Evolutionary conservation across 2,888 invertebrate genomes (phyloP), one percentile per base, ranked within the genome.

Genomic region (Ecliptopera silaceata): DNA sequence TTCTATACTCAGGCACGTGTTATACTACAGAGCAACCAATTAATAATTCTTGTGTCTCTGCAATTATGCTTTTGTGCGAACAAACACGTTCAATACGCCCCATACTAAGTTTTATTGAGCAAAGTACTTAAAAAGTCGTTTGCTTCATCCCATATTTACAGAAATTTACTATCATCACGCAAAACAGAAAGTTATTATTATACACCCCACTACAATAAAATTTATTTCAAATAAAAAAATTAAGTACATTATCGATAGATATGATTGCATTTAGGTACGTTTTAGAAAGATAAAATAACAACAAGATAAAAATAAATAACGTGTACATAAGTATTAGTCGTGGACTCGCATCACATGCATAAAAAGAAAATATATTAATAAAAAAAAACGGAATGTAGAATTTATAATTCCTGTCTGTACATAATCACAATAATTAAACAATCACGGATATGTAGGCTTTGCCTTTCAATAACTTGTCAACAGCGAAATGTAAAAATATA

Each of bases 401-500:
- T 90, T 89, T 76, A 82, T 79, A 88, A 90, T 91, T 89, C 91
- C 82, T 80, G 86, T 84, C 84, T 85, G 80, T 86, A 81, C 76
- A 83, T 74, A 70, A 91, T 89, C 91, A 90, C 90, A 89, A 84
- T 87, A 82, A 84, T 80, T 75, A 84, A 86, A 85, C 72, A 83
- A 88, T 88, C 88, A 85, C 88, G 86, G 88, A 82, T 81, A 80
- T 73, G 72, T 69, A 88, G 90, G 90, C 90, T 89, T 77, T 82
- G 90, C 91, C 90, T 82, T 79, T 77, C 72, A 72, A 79, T 81
- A 84, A 84, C 80, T 81, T 84, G 80, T 87, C 84, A 85, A 88
- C 86, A 87, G 86, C 80, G 82, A 88, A 86, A 88, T 90, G 88
- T 89, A 90, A 89, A 90, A 90, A 90, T 89, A 90, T 89, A 88